phyloP scores from a whole-genome alignment of 2,888 invertebrate species.

The Cartodere bifasciata region DNA sequence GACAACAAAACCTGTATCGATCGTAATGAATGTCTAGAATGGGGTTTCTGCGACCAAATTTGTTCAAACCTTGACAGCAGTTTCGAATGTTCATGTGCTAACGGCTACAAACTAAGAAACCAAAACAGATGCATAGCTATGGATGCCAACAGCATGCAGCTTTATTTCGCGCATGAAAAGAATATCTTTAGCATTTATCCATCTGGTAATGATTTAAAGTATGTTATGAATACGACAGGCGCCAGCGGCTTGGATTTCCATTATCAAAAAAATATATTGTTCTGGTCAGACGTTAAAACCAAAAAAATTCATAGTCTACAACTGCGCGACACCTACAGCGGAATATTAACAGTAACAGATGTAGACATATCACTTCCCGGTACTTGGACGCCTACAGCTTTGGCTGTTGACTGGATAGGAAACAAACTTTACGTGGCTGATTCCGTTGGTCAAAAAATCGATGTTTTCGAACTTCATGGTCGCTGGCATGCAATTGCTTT shows the following conservation, averaged over 20 bases:
- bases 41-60: conserved; percentile 91
- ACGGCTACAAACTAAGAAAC: conserved; percentile 38
- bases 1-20: conserved; percentile 83
- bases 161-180: conserved; percentile 59
- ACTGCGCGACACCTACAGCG: conserved; percentile 35
- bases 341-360: conserved; percentile 37
- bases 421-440: conserved; percentile 94
- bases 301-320: conserved; percentile 57
- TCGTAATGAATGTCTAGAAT: conserved; percentile 81
- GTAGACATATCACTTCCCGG: conserved; percentile 64
- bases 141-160: conserved; percentile 43
- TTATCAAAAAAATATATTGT: conserved; percentile 60
- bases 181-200: conserved; percentile 58
- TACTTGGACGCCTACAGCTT: conserved; percentile 78
- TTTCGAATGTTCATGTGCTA: conserved; percentile 72
- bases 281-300: conserved; percentile 85
- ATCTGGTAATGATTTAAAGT: conserved; percentile 47
- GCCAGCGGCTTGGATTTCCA: conserved; percentile 82
- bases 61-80: conserved; percentile 82
- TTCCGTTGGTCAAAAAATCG: conserved; percentile 83
- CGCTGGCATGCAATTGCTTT: conserved; percentile 82
- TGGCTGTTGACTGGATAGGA: conserved; percentile 96
- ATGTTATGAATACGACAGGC: conserved; percentile 68
- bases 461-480: conserved; percentile 73
- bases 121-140: conserved; percentile 51